These are phyloP conservation scores for Crotalus viridis DNA, from an alignment of 2,113 vertebrate species.

Conservation along the genomic window DNA sequence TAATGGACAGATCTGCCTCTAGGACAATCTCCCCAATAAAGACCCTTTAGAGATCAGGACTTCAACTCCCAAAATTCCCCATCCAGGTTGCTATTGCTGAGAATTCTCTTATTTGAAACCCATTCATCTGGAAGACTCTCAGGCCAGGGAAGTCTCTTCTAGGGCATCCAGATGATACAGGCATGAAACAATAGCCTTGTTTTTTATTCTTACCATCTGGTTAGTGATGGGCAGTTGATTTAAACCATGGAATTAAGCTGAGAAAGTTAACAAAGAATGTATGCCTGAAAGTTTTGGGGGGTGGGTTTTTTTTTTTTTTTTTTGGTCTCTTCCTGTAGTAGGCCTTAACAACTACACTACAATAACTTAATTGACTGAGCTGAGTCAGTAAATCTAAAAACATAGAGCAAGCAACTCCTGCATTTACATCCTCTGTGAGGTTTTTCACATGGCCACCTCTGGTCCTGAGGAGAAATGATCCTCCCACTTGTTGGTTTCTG, in stretches of 20 bases:
- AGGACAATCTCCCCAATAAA: too few relatives aligned
- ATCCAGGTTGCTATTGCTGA: neutral
- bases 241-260: constrained; percentile 31
- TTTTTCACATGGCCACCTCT: constrained; percentile 65
- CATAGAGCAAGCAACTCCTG: constrained; percentile 65
- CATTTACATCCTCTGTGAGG: constrained; percentile 75
- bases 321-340: constrained; percentile 57
- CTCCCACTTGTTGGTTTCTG: constrained; percentile 70
- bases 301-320: neutral
- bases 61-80: too few relatives aligned
- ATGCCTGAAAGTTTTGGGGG: constrained; percentile 54
- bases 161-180: neutral
- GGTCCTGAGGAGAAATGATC: constrained; percentile 70
- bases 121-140: neutral
- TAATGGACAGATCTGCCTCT: too few relatives aligned
- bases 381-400: constrained; percentile 75
- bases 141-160: neutral
- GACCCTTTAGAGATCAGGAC: too few relatives aligned
- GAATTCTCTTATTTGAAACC: neutral
- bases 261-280: constrained; percentile 58
- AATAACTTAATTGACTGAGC: constrained; percentile 64
- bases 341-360: constrained; percentile 59
- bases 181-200: neutral
- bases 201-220: neutral
- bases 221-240: constrained; percentile 5